These are phyloP conservation scores for Scomber japonicus DNA, from an alignment of 2,113 vertebrate species.

Conservation along the genomic window DNA sequence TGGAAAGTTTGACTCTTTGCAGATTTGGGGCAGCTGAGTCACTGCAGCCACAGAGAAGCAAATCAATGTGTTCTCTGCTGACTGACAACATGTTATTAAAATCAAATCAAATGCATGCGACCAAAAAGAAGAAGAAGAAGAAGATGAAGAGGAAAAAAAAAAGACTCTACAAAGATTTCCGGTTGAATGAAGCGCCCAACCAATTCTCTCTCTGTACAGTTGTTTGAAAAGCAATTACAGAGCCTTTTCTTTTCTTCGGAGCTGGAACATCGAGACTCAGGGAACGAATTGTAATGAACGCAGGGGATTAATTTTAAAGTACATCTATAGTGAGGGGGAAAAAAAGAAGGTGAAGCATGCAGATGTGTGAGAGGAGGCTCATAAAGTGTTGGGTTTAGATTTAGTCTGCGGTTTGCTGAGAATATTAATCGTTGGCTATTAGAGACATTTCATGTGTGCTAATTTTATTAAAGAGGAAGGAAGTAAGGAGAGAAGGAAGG, in stretches of 20 bases:
- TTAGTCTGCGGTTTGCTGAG: too few relatives aligned
- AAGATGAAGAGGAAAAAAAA: background rate
- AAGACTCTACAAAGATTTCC: slow-evolving; percentile 32
- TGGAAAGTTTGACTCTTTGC: slow-evolving; percentile 8
- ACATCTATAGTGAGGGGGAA: background rate
- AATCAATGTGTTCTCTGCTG: slow-evolving; percentile 39
- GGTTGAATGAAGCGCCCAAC: slow-evolving; percentile 38
- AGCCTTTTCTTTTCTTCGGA: slow-evolving; percentile 1
- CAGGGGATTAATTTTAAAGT: background rate
- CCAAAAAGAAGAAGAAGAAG: slow-evolving; percentile 4
- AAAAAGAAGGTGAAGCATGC: background rate
- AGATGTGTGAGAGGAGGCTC: background rate
- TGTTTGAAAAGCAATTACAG: slow-evolving; percentile 55
- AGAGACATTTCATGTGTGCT: too few relatives aligned
- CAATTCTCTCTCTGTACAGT: slow-evolving; percentile 2
- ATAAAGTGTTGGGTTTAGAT: background rate
- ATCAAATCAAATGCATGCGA: slow-evolving; percentile 49
- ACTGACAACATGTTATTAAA: slow-evolving; percentile 68
- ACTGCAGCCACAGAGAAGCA: slow-evolving; percentile 6
- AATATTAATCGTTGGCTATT: too few relatives aligned
- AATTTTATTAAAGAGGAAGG: too few relatives aligned
- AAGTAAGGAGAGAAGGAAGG: too few relatives aligned
- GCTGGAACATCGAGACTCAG: slow-evolving; percentile 9
- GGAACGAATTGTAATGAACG: background rate
- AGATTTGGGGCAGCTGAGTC: slow-evolving; percentile 13